Conservation (phyloP, 2,113 vertebrate genomes). For the Tautogolabrus adspersus region DNA sequence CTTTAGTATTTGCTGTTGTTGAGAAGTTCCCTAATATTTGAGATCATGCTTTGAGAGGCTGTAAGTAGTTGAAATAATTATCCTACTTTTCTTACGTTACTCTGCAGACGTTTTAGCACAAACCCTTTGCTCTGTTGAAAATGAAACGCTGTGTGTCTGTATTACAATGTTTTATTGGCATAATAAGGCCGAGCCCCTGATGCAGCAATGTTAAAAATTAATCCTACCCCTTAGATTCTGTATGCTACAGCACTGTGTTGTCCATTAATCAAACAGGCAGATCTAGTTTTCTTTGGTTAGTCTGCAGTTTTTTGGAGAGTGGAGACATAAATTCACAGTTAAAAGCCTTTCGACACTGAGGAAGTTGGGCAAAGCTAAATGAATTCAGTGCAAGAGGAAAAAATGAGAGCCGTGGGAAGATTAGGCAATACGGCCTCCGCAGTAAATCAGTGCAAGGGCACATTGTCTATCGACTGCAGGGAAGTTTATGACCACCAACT, state of each 20-base stretch:
- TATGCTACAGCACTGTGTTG: background rate
- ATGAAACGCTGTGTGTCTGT: no score
- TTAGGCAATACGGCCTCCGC: background rate
- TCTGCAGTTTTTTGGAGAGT: background rate
- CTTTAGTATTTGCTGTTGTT: no score
- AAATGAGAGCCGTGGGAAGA: background rate
- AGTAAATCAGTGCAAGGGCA: background rate
- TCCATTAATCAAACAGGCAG: background rate
- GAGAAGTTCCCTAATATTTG: no score
- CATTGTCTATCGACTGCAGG: background rate
- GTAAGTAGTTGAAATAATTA: no score
- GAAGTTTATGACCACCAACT: background rate
- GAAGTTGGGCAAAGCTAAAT: background rate
- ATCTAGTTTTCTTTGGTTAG: background rate
- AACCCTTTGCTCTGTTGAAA: no score
- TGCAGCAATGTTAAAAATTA: background rate
- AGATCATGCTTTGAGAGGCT: no score
- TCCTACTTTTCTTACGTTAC: no score
- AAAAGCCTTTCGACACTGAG: background rate
- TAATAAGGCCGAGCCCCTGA: background rate
- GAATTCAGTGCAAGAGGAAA: background rate
- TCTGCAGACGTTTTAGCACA: no score
- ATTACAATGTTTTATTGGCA: background rate
- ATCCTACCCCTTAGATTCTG: background rate
- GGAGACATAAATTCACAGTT: conserved; percentile 6